phyloP scores from a whole-genome alignment of 2,113 vertebrate species.

The Embiotoca jacksoni region DNA sequence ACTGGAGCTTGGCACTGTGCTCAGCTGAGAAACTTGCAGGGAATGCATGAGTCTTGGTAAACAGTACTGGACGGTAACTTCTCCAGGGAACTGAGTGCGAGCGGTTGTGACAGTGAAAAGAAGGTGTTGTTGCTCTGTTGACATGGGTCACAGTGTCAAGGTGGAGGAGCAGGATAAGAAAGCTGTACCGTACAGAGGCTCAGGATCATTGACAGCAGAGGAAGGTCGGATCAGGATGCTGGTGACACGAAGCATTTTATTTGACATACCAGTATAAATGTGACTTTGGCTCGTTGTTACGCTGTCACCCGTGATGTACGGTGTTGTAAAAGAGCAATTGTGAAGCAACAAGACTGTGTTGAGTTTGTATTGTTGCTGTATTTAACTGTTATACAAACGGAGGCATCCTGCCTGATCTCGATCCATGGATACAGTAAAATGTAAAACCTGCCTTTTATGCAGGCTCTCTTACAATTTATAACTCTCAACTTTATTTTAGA shows the following conservation, averaged over 20 bases:
- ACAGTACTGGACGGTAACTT: constrained; percentile 42
- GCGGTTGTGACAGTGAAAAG: constrained; percentile 21
- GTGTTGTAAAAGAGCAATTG: constrained; percentile 15
- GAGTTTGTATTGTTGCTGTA: background rate
- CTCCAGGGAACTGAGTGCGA: constrained; percentile 21
- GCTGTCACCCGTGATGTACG: constrained; percentile 11
- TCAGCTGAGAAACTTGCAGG: constrained; percentile 40
- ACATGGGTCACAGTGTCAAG: constrained; percentile 57
- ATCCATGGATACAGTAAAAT: background rate
- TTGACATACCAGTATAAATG: constrained; percentile 37
- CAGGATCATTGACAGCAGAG: constrained; percentile 63
- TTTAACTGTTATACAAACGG: background rate
- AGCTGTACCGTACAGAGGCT: constrained; percentile 47
- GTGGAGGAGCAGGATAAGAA: constrained; percentile 28
- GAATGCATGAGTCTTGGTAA: constrained; percentile 38
- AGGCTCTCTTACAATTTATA: no score
- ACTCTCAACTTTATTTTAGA: no score
- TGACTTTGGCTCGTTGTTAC: constrained; percentile 8
- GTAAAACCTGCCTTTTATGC: no score
- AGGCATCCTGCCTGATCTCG: background rate
- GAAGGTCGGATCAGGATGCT: constrained; percentile 23
- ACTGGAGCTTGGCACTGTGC: constrained; percentile 26
- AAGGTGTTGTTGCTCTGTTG: constrained; percentile 37
- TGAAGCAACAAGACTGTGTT: constrained; percentile 4
- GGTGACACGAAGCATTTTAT: constrained; percentile 41